Evolutionary conservation across 1,140 invertebrate species (phyloP), one percentile per base, ranked within the genome.

Genomic region (Drosophila baimaii): DNA sequence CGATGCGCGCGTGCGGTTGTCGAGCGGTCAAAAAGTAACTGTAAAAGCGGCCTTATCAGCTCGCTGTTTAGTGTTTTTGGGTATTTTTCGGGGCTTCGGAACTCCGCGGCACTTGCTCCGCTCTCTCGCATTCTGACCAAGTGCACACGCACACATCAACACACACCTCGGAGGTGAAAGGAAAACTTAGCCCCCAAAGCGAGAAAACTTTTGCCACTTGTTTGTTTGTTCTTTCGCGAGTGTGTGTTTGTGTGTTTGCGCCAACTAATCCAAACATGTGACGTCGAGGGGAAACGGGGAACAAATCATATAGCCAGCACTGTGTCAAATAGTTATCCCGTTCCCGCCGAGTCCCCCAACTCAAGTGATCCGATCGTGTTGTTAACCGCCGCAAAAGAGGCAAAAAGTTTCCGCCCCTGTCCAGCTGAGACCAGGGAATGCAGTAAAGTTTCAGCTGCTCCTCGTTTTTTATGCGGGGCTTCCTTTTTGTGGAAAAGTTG

Each of bases 1-100:
- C 80, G 64, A 65, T 65, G 73, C 77, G 80, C 84, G 84, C 77
- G 84, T 88, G 65, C 80, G 84, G 80, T 88, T 80, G 71, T 57
- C 51, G 41, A 47, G 21, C 55, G 51, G 58, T 52, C 13, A 43
- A 51, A 59, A 43, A 61, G 43, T 70, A 61, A 55, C 49, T 58
- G 74, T 63, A 35, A 61, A 63, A 59, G 55, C 41, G 31, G 29
- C 52, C 13, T 61, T 74, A 65, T 68, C 33, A 37, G 15, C 37
- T 57, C 46, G n/a, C 17, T 52, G 59, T 49, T 65, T 51, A 13
- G 44, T 35, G 46, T 57, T 72, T 71, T 64, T 61, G 31, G 39
- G 62, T 46, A 19, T 23, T 41, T 49, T 68, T 71, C 52, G 37
- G 52, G 64, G 41, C 25, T 57, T 62, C 10, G 23, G 31, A 46